Conservation (phyloP, 2,797 vertebrate species). For the Falco novaeseelandiae region DNA sequence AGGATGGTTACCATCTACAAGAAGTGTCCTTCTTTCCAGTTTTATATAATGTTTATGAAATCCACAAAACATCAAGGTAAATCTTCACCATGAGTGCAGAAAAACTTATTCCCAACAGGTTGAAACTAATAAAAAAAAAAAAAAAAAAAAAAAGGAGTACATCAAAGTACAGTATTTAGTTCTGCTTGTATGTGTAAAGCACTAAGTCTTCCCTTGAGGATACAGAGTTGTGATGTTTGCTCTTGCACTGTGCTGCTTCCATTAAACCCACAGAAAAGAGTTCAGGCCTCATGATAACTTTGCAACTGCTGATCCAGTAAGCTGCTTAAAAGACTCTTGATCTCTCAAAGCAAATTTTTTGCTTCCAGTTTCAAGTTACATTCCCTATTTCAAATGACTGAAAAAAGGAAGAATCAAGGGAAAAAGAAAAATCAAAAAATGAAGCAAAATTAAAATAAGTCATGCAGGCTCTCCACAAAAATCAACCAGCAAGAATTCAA, state of each 20-base stretch:
- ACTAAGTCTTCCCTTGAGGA: conserved; percentile 66
- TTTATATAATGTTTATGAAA: background rate
- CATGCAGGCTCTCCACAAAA: background rate
- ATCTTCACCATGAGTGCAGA: background rate
- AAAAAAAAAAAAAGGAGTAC: conserved; percentile 4
- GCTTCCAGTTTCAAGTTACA: conserved; percentile 62
- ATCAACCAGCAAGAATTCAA: background rate
- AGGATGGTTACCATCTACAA: background rate
- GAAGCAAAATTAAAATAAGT: conserved; percentile 7
- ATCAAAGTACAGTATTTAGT: conserved; percentile 71
- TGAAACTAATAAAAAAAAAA: conserved; percentile 3
- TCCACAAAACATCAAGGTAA: conserved; percentile 3
- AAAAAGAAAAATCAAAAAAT: background rate
- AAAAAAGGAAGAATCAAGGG: conserved; percentile 10
- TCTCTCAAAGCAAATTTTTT: conserved; percentile 69
- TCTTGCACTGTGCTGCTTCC: conserved; percentile 40
- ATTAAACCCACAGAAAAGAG: conserved; percentile 66
- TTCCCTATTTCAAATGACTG: conserved; percentile 39
- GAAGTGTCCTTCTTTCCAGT: background rate
- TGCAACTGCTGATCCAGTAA: conserved; percentile 72
- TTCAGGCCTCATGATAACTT: conserved; percentile 71
- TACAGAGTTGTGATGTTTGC: conserved; percentile 62
- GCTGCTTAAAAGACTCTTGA: conserved; percentile 71
- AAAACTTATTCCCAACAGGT: conserved; percentile 38
- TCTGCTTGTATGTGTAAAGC: conserved; percentile 68